Base-by-base conservation (phyloP, 1,140 invertebrate genomes). In the Meteorus sp. region DNA sequence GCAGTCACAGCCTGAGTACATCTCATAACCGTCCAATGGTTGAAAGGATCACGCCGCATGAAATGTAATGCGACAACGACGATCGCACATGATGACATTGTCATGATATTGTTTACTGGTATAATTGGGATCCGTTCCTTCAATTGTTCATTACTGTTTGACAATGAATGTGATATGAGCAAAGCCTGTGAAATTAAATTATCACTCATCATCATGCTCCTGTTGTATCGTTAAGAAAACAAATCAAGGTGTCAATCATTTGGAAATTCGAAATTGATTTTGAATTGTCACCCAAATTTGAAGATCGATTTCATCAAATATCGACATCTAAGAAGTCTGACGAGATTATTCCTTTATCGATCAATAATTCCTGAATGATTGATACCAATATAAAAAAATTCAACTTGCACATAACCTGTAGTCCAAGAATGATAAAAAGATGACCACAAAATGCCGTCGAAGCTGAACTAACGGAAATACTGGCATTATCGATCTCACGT, bases 1-100 rank as follows among this genome's bases (percentile, higher is more conserved):
- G 64, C 58, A 47, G 69, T 57, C n/a, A 43, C 56, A 0, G 59
- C 71, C 35, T 73, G 69, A 2, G 66, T 31, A 19, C 71, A 74
- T 59, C 71, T 62, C 63, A 65, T 69, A 19, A 67, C 59, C 3
- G 65, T 72, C 66, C 62, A 71, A 33, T 71, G 64, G 67, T 73
- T 64, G 35, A 73, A 70, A 1, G 59, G 25, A 13, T 71, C 62
- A n/a, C 27, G 41, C 5, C 66, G 8, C 2, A 55, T 1, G 35
- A 72, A 69, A 51, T 73, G 69, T 5, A 71, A 43, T 1, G 23
- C 58, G 1, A 67, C 59, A 8, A 65, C 56, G 3, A 68, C 11
- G 2, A 74, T 17, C 3, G 62, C 56, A 54, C 68, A 69, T 5
- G 64, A 53, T 1, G 64, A 67, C 1, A 64, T 64, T 17, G 69